Percentiles rank a stretch among this genome's conserved stretches.
These are phyloP conservation scores for Drosophila punjabiensis DNA, from an alignment of 1,140 invertebrate genomes.

Conservation along the genomic window DNA sequence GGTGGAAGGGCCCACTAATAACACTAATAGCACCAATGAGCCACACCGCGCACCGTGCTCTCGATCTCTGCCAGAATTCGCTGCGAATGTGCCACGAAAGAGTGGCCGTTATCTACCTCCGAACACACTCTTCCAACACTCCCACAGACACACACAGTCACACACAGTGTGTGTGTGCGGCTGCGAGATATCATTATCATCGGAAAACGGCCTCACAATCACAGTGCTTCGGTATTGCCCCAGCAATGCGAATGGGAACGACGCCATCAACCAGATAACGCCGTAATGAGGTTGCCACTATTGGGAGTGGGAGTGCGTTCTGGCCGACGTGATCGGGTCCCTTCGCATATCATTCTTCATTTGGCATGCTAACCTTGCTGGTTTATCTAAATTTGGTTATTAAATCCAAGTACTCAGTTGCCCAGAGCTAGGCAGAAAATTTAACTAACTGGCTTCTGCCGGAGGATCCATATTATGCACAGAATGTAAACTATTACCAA, in stretches of 20 bases:
- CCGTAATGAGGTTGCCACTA: neutral
- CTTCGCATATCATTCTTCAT: neutral
- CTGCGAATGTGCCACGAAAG: slow-evolving; percentile 15
- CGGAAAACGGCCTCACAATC: slow-evolving; percentile 62
- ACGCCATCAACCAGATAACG: slow-evolving; percentile 60
- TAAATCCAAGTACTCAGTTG: neutral
- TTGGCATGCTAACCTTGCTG: neutral
- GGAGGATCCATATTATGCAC: too few species aligned
- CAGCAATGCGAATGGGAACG: slow-evolving; percentile 52
- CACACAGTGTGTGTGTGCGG: neutral
- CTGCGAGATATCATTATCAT: slow-evolving; percentile 73
- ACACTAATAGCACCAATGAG: neutral
- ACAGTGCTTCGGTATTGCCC: slow-evolving; percentile 57
- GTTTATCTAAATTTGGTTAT: neutral
- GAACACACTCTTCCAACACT: neutral
- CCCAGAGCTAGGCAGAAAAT: too few species aligned
- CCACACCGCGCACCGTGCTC: neutral
- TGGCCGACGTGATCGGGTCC: neutral
- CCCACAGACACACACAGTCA: neutral
- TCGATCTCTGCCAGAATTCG: slow-evolving; percentile 29
- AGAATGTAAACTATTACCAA: too few species aligned
- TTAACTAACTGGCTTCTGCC: too few species aligned
- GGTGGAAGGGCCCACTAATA: neutral
- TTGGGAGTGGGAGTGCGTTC: neutral
- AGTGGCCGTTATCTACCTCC: slow-evolving; percentile 15